Conservation (phyloP, 2,113 vertebrate genomes). For the Microtus montanus region DNA sequence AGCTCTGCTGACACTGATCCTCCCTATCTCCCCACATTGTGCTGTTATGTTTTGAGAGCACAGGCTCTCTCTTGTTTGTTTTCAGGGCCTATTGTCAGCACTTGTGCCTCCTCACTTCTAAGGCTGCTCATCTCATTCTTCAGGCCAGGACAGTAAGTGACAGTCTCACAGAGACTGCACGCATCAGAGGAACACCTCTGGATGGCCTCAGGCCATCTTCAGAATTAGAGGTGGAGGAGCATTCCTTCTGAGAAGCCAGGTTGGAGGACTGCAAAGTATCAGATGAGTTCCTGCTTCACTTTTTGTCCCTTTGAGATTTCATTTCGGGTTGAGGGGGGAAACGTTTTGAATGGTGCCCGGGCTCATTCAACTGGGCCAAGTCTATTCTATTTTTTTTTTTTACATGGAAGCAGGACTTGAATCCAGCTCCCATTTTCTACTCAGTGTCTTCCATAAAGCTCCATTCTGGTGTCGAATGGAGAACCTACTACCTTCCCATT, state of each 20-base stretch:
- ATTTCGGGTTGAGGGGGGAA: not conserved
- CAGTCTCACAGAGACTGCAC: not conserved
- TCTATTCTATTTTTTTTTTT: not conserved
- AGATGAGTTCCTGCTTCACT: not conserved
- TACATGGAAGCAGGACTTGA: not conserved
- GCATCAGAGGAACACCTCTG: not conserved
- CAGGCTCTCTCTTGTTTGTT: slow-evolving; percentile 63
- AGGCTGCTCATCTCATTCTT: not conserved
- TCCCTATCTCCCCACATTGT: not conserved
- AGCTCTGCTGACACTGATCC: not conserved
- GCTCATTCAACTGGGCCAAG: not conserved
- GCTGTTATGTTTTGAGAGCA: slow-evolving; percentile 21
- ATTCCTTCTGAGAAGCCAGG: not conserved
- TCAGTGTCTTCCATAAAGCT: slow-evolving; percentile 7
- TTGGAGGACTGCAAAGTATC: not conserved
- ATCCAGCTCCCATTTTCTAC: not conserved
- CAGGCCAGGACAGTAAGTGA: not conserved
- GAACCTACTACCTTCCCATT: not conserved
- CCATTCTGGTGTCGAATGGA: not conserved
- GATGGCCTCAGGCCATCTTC: not conserved
- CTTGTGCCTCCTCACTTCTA: not conserved
- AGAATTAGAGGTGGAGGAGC: not conserved
- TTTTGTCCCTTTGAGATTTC: not conserved
- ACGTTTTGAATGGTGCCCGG: not conserved
- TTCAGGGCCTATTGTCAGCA: not conserved